Percentiles rank a stretch among this genome's conserved stretches.
Evolutionary conservation across 2,797 vertebrate genomes (phyloP).

Genomic region (Pantherophis vulpinus): DNA sequence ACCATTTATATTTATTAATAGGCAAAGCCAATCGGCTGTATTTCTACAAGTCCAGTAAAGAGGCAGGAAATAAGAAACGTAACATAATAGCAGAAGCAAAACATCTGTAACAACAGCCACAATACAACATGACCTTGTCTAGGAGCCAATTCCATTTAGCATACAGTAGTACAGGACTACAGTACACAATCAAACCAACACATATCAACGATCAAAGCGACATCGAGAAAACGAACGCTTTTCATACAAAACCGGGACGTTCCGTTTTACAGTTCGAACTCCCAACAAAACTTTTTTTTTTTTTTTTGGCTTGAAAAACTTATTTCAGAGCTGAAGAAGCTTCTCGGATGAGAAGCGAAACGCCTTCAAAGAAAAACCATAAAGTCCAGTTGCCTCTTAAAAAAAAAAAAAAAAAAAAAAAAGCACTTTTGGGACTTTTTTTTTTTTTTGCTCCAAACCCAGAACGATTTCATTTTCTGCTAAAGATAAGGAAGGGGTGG

Average conservation of each 20-base stretch:
- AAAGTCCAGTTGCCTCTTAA: too few species aligned
- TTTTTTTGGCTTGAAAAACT: not conserved
- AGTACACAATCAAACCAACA: not conserved
- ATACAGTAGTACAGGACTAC: not conserved
- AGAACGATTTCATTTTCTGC: not conserved
- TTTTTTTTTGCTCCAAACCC: not conserved
- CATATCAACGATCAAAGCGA: not conserved
- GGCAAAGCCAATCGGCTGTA: not conserved
- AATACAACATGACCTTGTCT: not conserved
- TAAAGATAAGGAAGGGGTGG: not conserved
- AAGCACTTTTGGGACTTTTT: too few species aligned
- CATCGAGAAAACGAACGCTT: not conserved
- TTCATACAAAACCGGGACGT: not conserved
- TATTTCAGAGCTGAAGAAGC: too few species aligned
- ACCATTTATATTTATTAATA: not conserved
- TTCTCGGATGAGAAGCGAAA: too few species aligned
- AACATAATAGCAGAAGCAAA: not conserved
- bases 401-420: too few species aligned
- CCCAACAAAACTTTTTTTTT: not conserved
- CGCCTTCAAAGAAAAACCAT: too few species aligned
- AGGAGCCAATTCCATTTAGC: not conserved
- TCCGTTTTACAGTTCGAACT: not conserved
- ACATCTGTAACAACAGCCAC: not conserved
- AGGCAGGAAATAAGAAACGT: not conserved
- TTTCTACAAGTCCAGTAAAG: not conserved